Evolutionary conservation across 2,888 invertebrate species (phyloP).

Genomic region (Andrena dorsata): DNA sequence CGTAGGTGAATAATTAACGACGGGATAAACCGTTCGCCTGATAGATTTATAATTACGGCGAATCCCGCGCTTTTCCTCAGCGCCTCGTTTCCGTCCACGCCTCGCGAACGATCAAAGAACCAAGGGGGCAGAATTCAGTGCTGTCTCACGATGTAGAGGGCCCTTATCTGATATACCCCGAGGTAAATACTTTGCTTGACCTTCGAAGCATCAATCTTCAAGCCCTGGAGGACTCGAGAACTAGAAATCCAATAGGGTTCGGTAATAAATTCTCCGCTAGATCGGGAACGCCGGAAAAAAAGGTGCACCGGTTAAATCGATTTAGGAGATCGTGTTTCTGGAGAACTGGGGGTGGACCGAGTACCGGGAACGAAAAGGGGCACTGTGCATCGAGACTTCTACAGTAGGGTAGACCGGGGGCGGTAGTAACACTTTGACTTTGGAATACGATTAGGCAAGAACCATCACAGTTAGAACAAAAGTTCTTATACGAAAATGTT

Average conservation of each 20-base stretch:
- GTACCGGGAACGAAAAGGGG: not conserved
- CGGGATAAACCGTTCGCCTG: slow-evolving; percentile 48
- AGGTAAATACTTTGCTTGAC: slow-evolving; percentile 14
- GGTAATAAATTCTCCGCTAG: slow-evolving; percentile 31
- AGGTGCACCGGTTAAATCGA: not conserved
- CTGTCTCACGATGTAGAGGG: not conserved
- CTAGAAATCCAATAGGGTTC: slow-evolving; percentile 46
- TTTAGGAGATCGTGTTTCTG: slow-evolving; percentile 7
- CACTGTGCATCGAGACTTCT: not conserved
- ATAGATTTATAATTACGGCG: slow-evolving; percentile 54
- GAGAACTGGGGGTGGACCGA: not conserved
- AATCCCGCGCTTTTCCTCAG: slow-evolving; percentile 12
- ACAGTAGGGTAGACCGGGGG: too few relatives aligned
- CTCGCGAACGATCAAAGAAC: not conserved
- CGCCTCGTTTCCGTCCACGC: slow-evolving; percentile 9
- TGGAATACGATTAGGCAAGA: too few relatives aligned
- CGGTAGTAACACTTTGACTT: too few relatives aligned
- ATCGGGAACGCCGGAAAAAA: not conserved
- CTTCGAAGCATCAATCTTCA: slow-evolving; percentile 2
- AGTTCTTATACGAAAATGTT: too few relatives aligned
- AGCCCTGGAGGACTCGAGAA: not conserved
- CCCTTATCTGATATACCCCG: not conserved
- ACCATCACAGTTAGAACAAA: too few relatives aligned
- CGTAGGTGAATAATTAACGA: slow-evolving; percentile 51
- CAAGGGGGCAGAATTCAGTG: too few relatives aligned